phyloP scores from a whole-genome alignment of 2,888 invertebrate species.

The Leucophora obtusa region DNA sequence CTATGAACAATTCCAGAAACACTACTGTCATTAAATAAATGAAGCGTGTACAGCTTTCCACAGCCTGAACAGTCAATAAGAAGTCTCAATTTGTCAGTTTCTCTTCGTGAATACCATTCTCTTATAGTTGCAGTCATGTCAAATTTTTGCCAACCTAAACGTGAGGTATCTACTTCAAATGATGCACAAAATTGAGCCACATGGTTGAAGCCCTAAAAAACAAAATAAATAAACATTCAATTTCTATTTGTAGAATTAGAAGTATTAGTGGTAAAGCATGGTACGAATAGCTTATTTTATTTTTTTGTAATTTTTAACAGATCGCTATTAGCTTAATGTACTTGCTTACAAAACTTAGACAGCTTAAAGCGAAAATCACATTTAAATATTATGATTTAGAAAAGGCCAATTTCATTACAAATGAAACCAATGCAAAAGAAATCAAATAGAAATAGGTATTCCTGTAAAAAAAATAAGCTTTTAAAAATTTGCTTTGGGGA shows the following conservation, averaged over 20 bases:
- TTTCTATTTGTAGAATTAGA: neutral
- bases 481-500: too few relatives aligned
- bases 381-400: too few relatives aligned
- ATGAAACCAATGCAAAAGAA: too few relatives aligned
- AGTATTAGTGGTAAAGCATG: too few relatives aligned
- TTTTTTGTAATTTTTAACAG: too few relatives aligned
- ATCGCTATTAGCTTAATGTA: too few relatives aligned
- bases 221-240: constrained; percentile 26
- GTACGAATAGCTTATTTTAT: too few relatives aligned
- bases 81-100: constrained; percentile 82
- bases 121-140: constrained; percentile 89
- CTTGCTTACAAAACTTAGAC: too few relatives aligned
- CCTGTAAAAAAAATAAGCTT: too few relatives aligned
- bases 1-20: neutral
- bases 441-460: too few relatives aligned
- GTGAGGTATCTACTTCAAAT: constrained; percentile 81
- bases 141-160: constrained; percentile 91
- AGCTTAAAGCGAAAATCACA: too few relatives aligned
- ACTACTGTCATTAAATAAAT: constrained; percentile 78
- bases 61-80: constrained; percentile 92
- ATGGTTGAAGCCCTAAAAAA: constrained; percentile 81
- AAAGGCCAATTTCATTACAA: too few relatives aligned
- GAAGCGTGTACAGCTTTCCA: constrained; percentile 85
- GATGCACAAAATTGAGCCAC: constrained; percentile 81
- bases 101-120: constrained; percentile 82